These are phyloP conservation scores for Trachops cirrhosus DNA, from an alignment of 2,797 vertebrate genomes.

Conservation along the genomic window DNA sequence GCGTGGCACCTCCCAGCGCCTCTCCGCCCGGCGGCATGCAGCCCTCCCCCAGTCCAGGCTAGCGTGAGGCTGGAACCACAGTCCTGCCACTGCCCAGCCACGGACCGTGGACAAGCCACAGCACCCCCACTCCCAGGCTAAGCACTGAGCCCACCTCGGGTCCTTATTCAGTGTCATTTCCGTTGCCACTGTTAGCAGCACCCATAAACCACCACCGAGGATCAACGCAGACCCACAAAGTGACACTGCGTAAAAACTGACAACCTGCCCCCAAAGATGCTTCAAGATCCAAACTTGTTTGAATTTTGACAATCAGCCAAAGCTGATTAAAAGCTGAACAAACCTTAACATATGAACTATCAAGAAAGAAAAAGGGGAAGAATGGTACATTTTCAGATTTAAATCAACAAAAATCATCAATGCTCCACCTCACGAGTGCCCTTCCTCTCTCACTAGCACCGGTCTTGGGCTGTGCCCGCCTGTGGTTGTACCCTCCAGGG, in stretches of 20 bases:
- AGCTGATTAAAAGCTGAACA: neutral
- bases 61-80: neutral
- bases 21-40: neutral
- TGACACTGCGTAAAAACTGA: neutral
- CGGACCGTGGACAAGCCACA: rapidly evolving
- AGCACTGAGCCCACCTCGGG: neutral
- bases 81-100: neutral
- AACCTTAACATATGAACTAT: neutral
- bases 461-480: neutral
- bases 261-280: neutral
- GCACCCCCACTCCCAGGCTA: neutral
- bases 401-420: neutral
- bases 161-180: neutral
- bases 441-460: too few species aligned
- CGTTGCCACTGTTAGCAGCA: neutral
- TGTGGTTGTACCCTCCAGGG: neutral
- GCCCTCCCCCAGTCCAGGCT: neutral
- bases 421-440: neutral
- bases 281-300: neutral
- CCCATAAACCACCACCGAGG: neutral
- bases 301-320: neutral
- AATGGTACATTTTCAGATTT: neutral
- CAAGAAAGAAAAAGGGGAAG: neutral
- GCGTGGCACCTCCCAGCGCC: neutral
- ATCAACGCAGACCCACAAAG: neutral